phyloP scores from a whole-genome alignment of 2,113 vertebrate species.

The Hypomesus transpacificus region DNA sequence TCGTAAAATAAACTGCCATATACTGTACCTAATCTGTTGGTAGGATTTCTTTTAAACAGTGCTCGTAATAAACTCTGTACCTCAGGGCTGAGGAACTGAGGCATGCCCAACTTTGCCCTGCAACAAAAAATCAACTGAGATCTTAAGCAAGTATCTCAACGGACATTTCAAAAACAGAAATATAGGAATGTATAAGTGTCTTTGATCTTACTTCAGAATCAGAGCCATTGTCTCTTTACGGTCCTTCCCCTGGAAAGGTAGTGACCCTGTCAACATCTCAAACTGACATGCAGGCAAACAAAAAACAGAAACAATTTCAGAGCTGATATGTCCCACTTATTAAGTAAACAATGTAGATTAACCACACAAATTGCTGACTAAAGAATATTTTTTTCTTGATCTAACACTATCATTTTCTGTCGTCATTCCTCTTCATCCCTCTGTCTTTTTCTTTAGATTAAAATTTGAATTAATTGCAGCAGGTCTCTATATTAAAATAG shows the following conservation, averaged over 20 bases:
- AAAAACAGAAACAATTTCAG: slow-evolving; percentile 1
- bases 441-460: too few species aligned
- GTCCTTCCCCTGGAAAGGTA: slow-evolving; percentile 98
- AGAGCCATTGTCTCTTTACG: slow-evolving; percentile 98
- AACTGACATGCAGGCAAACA: slow-evolving; percentile 74
- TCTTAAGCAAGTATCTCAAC: too few species aligned
- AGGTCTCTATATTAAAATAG: too few species aligned
- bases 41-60: slow-evolving; percentile 79
- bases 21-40: slow-evolving; percentile 73
- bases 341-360: too few species aligned
- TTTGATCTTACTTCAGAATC: slow-evolving; percentile 91
- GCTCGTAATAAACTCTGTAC: slow-evolving; percentile 79
- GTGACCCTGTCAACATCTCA: slow-evolving; percentile 95
- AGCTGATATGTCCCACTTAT: too few species aligned
- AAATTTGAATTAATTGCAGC: too few species aligned
- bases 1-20: too few species aligned
- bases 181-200: neutral
- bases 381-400: too few species aligned
- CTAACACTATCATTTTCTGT: too few species aligned
- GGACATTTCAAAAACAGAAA: neutral
- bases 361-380: too few species aligned
- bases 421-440: too few species aligned
- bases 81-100: slow-evolving; percentile 79
- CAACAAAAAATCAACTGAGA: slow-evolving; percentile 26
- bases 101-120: slow-evolving; percentile 81